Evolutionary conservation across 2,113 vertebrate genomes (phyloP).

Genomic region (Brachyhypopomus occidentalis): DNA sequence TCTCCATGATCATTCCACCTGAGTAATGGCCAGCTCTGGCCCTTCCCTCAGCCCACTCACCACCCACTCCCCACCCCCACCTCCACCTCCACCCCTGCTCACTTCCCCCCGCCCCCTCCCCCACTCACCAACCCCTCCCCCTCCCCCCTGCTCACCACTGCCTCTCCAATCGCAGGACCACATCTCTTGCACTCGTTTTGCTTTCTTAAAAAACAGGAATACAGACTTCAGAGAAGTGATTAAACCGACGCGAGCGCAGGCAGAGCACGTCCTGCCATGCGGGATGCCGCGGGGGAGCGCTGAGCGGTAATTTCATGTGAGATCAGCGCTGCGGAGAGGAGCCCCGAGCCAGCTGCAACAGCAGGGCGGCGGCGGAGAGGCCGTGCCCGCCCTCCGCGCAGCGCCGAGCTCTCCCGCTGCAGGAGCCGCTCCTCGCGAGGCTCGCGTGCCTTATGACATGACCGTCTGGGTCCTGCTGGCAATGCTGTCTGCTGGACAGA

Average conservation of each 20-base stretch:
- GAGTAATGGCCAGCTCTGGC: constrained; percentile 8
- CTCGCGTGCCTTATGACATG: constrained; percentile 41
- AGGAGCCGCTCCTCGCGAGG: constrained; percentile 27
- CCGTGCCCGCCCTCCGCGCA: background rate
- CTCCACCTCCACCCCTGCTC: constrained; percentile 18
- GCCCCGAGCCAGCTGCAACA: constrained; percentile 20
- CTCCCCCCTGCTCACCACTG: constrained; percentile 25
- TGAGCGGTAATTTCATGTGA: constrained; percentile 34
- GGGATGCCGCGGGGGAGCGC: constrained; percentile 17
- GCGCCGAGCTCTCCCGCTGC: background rate
- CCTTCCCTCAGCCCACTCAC: constrained; percentile 8
- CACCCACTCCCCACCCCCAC: background rate
- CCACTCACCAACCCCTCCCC: constrained; percentile 5
- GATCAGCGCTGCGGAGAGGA: constrained; percentile 34
- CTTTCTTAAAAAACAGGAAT: constrained; percentile 43
- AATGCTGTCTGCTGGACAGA: constrained; percentile 19
- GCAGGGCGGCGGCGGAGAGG: constrained; percentile 1
- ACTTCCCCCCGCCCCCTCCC: constrained; percentile 27
- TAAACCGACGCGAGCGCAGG: constrained; percentile 38
- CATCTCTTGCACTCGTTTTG: constrained; percentile 19
- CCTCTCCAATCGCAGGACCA: constrained; percentile 12
- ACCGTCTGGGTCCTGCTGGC: background rate
- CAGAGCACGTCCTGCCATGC: constrained; percentile 31
- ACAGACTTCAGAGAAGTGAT: constrained; percentile 44
- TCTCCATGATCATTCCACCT: constrained; percentile 38